Percentiles rank a stretch among this genome's conserved stretches.
These are phyloP conservation scores for Pteropus rufus DNA, from an alignment of 2,797 vertebrate genomes.

Conservation along the genomic window DNA sequence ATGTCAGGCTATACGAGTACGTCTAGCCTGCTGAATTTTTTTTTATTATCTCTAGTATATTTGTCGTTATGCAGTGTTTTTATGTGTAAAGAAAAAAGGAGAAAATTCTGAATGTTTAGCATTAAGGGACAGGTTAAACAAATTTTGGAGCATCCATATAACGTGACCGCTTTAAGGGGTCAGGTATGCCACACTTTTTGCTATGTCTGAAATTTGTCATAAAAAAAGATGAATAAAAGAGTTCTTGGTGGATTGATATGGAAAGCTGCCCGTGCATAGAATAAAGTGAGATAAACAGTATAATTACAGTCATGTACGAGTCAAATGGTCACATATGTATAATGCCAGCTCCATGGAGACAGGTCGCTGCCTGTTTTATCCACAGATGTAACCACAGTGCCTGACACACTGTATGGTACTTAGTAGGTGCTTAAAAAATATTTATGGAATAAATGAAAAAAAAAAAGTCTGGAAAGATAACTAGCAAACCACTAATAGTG, in stretches of 20 bases:
- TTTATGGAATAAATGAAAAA: conserved; percentile 5
- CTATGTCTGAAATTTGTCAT: background rate
- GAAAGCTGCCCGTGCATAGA: background rate
- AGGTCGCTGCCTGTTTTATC: background rate
- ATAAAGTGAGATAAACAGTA: background rate
- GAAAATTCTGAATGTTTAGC: conserved; percentile 9
- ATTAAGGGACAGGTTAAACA: background rate
- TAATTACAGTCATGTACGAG: background rate
- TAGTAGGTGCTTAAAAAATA: background rate
- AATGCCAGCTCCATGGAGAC: background rate
- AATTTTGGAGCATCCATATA: background rate
- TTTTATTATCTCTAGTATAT: background rate
- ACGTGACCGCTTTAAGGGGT: background rate
- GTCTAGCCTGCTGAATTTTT: background rate
- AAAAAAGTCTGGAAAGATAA: background rate
- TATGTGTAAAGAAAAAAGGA: conserved; percentile 30
- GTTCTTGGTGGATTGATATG: conserved; percentile 16
- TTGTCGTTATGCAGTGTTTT: background rate
- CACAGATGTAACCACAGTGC: background rate
- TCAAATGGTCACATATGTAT: background rate
- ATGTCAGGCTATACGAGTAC: no score
- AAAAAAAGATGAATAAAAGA: conserved; percentile 3
- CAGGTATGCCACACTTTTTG: background rate
- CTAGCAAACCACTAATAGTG: background rate
- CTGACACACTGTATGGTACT: background rate